These are phyloP conservation scores for Torymus auratus DNA, from an alignment of 2,888 invertebrate genomes.

Conservation along the genomic window DNA sequence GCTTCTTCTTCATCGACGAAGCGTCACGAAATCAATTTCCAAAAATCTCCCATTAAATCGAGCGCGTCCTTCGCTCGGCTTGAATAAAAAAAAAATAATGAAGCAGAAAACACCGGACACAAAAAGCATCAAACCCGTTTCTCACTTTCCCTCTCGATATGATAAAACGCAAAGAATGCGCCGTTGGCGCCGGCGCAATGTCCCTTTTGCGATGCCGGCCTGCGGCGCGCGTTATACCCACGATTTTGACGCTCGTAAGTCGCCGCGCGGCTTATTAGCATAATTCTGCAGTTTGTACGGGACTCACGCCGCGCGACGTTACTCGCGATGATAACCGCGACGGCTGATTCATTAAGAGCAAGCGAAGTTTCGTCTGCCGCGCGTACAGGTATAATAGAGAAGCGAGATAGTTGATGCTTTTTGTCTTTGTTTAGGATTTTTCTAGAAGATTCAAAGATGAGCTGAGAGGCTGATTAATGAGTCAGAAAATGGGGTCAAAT, in stretches of 20 bases:
- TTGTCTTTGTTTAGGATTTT: no score
- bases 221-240: not conserved
- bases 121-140: not conserved
- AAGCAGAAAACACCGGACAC: not conserved
- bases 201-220: conserved; percentile 9
- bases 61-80: not conserved
- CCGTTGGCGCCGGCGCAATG: no score
- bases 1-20: no score
- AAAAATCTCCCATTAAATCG: not conserved
- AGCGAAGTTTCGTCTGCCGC: not conserved
- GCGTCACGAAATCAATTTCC: no score
- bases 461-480: no score
- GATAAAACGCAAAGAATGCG: conserved; percentile 9
- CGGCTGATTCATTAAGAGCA: conserved; percentile 27
- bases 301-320: conserved; percentile 40
- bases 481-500: no score
- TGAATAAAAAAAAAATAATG: not conserved
- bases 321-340: not conserved
- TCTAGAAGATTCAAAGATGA: no score
- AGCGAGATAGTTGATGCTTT: no score
- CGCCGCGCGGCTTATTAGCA: conserved; percentile 23
- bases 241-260: conserved; percentile 30
- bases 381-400: no score
- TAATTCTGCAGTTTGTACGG: conserved; percentile 54
- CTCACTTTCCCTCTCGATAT: conserved; percentile 25